Base-by-base conservation (phyloP, 2,113 vertebrate species). In the Coryphaenoides rupestris region DNA sequence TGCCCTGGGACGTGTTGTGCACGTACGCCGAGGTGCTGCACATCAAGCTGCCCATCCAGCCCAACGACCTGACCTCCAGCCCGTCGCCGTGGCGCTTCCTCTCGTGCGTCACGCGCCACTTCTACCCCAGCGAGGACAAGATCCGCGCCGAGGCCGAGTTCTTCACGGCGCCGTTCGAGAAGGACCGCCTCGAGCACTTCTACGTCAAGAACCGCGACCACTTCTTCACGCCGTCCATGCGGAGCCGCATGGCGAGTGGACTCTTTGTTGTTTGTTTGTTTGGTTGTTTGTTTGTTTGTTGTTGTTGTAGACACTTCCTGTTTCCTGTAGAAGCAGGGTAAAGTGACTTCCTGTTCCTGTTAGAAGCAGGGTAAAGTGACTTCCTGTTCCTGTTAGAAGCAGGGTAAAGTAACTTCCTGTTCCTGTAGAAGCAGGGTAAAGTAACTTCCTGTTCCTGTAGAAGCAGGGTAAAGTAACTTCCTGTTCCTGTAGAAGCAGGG, bases 131-230 rank as follows among this genome's bases (percentile, higher is more conserved):
- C 26, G 90, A 94, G 83, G 83, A 88, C 16, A 72, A 93, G 75
- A 95, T 98, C 83, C 84, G 77, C 23, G 91, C 90, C 3, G 94
- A 96, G 73, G 71, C 90, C 2, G 94, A 96, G 55, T 97, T 84
- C 83, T 96, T 95, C 85, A 96, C 94, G 0, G 94, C 95, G 5
- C 92, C 93, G 16, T 97, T 96, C 74, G 91, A 92, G 86, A 96
- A 91, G 69, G 74, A 89, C 13, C 89, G 85, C 4, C 72, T 92
- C 70, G 88, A 90, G 5, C 87, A 86, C 68, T 98, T 98, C 81
- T 85, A 87, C 21, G 82, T 93, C 14, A 83, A 84, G n/a, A 90
- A 96, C 63, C 90, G 64, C 77, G 93, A 96, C 2, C 1, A 68
- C 0, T 97, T 98, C 85, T 98, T 98, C 86, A 95, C 91, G 24